These are phyloP conservation scores for Steatocranus sp. DNA, from an alignment of 2,797 vertebrate genomes.

Conservation along the genomic window DNA sequence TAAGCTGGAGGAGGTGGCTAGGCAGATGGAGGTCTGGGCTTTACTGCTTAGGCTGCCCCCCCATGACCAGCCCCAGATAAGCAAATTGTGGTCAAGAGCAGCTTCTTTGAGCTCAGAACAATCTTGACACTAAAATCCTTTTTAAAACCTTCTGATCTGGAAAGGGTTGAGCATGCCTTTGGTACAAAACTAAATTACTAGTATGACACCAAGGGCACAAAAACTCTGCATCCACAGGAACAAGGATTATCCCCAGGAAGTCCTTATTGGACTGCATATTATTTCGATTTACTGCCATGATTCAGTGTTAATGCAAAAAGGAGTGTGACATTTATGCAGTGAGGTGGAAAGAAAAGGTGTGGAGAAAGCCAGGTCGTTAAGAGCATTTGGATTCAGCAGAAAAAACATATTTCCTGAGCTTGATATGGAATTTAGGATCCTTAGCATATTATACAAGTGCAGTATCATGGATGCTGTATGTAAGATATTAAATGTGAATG, in stretches of 20 bases:
- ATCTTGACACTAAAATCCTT: background rate
- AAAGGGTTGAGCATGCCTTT: background rate
- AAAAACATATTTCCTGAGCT: background rate
- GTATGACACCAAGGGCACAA: background rate
- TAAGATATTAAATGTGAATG: background rate
- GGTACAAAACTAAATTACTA: background rate
- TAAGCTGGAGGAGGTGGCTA: background rate
- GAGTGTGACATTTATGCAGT: background rate
- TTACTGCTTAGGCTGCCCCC: background rate
- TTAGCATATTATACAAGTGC: background rate
- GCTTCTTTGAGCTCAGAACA: background rate
- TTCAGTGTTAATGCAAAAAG: background rate
- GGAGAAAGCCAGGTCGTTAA: background rate
- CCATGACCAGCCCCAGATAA: background rate
- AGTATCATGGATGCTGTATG: background rate
- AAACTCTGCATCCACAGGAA: background rate
- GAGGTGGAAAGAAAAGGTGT: background rate
- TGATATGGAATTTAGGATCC: background rate
- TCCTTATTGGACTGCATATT: background rate
- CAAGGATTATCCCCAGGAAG: background rate
- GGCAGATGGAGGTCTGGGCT: background rate
- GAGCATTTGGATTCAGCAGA: background rate
- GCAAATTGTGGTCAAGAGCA: fast-evolving
- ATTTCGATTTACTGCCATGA: background rate
- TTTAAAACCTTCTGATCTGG: background rate